Evolutionary conservation across 2,797 vertebrate species (phyloP).

Genomic region (Malurus leucopterus): DNA sequence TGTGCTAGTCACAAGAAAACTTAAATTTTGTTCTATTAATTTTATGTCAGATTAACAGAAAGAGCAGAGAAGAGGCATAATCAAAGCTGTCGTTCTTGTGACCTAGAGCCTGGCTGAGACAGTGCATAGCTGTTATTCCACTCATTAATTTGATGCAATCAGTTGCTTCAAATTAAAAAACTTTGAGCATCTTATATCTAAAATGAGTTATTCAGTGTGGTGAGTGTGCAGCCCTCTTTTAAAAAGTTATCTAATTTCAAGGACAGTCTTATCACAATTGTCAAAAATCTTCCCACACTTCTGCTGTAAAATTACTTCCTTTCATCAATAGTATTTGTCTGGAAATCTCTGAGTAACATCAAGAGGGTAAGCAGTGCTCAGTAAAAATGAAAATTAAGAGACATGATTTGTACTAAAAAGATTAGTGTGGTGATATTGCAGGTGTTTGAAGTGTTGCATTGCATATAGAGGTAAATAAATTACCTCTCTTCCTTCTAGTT

Average conservation of each 20-base stretch:
- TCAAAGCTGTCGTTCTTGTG: background rate
- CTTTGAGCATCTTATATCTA: background rate
- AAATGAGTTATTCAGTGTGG: background rate
- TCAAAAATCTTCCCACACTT: background rate
- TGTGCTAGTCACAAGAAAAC: background rate
- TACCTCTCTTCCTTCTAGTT: background rate
- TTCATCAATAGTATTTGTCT: background rate
- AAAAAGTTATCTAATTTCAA: background rate
- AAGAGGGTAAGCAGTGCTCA: background rate
- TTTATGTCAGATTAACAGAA: background rate
- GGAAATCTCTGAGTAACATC: background rate
- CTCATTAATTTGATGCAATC: background rate
- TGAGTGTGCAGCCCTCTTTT: background rate
- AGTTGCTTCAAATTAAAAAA: background rate
- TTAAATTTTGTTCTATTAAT: background rate
- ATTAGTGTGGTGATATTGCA: background rate
- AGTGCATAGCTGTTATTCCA: background rate
- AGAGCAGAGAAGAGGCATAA: background rate
- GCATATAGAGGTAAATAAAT: background rate
- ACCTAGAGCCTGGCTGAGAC: background rate
- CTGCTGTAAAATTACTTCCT: background rate
- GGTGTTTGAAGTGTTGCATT: background rate
- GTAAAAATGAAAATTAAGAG: background rate
- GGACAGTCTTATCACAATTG: background rate
- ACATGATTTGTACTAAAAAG: background rate